Conservation (phyloP, 2,113 vertebrate genomes). For the Ptilorrhoa leucosticta region DNA sequence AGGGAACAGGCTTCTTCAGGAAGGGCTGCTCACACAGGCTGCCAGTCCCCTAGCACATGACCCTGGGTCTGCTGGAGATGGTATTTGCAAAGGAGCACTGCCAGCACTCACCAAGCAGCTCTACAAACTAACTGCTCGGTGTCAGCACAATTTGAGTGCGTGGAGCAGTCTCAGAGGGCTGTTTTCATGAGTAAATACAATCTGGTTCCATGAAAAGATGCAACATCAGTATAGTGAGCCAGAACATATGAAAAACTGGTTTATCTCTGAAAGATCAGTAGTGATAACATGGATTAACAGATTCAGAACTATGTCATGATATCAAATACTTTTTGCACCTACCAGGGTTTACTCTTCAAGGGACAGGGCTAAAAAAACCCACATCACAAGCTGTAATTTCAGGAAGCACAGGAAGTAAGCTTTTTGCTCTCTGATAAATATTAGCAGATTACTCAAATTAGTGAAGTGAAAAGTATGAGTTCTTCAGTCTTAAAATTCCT, state of each 20-base stretch:
- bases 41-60: background rate
- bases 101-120: conserved; percentile 23
- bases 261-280: background rate
- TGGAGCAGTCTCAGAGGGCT: background rate
- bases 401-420: background rate
- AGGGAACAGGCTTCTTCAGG: background rate
- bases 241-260: background rate
- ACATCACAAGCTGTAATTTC: background rate
- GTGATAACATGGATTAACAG: background rate
- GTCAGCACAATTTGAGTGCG: background rate
- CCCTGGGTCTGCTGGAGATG: background rate
- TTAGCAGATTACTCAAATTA: background rate
- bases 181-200: background rate
- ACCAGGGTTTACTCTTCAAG: background rate
- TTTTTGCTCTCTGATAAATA: background rate
- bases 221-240: background rate
- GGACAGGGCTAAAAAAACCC: background rate
- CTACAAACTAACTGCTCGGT: background rate
- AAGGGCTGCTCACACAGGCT: background rate
- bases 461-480: background rate
- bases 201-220: background rate
- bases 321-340: background rate
- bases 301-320: background rate
- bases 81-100: background rate
- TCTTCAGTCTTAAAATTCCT: background rate